A percentile compares a stretch with the other conserved stretches of the same genome.
Evolutionary conservation across 2,113 vertebrate genomes (phyloP).

Genomic region (Cromileptes altivelis): DNA sequence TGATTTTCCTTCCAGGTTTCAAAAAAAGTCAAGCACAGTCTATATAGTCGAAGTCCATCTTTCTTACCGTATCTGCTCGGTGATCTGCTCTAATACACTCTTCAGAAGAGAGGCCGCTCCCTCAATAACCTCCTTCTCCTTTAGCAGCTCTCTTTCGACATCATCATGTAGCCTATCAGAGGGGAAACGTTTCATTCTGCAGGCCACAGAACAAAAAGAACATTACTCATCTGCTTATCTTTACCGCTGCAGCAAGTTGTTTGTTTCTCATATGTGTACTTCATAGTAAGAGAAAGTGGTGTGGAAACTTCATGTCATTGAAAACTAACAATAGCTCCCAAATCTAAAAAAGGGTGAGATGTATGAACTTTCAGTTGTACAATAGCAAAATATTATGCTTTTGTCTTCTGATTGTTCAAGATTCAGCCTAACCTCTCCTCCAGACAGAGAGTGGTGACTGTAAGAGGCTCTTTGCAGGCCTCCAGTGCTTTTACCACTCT

Average conservation of each 20-base stretch:
- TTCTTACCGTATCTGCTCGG: constrained; percentile 92
- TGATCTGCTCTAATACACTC: constrained; percentile 86
- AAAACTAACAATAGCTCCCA: neutral
- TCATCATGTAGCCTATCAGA: constrained; percentile 88
- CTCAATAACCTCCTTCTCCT: constrained; percentile 87
- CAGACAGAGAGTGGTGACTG: constrained; percentile 86
- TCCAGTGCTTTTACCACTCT: constrained; percentile 88
- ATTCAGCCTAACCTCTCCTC: constrained; percentile 86
- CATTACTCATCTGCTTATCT: neutral
- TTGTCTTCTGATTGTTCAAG: neutral
- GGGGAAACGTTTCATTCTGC: constrained; percentile 86
- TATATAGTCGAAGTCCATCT: too few species aligned
- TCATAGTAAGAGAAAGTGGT: neutral
- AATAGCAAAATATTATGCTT: neutral
- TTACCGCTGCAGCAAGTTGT: neutral
- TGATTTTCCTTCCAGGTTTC: neutral
- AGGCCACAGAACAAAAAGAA: constrained; percentile 1
- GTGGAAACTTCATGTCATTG: neutral
- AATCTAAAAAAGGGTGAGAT: neutral
- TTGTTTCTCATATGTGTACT: neutral
- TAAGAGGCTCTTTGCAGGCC: constrained; percentile 84
- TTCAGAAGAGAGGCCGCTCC: constrained; percentile 85
- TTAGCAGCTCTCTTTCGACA: constrained; percentile 88
- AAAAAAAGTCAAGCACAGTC: too few species aligned
- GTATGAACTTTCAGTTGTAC: neutral